phyloP scores from a whole-genome alignment of 1,140 invertebrate species.

The Solenopsis invicta region DNA sequence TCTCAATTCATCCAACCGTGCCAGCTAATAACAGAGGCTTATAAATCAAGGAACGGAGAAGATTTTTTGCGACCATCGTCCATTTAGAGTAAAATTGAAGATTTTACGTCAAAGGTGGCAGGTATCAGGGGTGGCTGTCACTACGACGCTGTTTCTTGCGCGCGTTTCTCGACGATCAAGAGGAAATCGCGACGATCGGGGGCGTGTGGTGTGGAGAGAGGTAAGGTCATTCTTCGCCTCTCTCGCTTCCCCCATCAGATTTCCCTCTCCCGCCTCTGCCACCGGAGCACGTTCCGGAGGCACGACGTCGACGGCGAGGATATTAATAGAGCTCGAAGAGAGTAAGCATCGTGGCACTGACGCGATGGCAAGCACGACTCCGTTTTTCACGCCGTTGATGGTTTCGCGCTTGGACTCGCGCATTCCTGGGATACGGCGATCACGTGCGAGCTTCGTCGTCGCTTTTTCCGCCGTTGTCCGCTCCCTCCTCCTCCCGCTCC shows the following conservation, averaged over 20 bases:
- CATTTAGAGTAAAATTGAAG: neutral
- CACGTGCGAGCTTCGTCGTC: constrained; percentile 54
- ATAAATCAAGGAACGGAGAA: too few species aligned
- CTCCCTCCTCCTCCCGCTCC: too few species aligned
- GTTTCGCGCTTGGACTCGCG: constrained; percentile 55
- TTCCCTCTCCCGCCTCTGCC: neutral
- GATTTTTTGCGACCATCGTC: too few species aligned
- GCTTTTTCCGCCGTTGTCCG: constrained; percentile 23
- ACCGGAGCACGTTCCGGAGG: constrained; percentile 56
- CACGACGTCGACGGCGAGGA: constrained; percentile 71
- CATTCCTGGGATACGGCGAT: constrained; percentile 71
- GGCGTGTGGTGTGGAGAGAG: constrained; percentile 18
- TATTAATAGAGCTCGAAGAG: constrained; percentile 73
- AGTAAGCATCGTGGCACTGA: neutral
- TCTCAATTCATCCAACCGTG: neutral
- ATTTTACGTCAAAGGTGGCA: neutral
- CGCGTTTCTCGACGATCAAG: neutral
- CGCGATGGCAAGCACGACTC: too few species aligned
- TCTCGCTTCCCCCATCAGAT: neutral
- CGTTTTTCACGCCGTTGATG: neutral
- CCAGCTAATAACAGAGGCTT: neutral
- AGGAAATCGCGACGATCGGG: neutral
- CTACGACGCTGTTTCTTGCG: neutral
- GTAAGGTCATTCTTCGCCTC: constrained; percentile 14
- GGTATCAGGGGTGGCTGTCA: neutral